phyloP scores from a whole-genome alignment of 1,140 invertebrate genomes.

The Nephila pilipes region DNA sequence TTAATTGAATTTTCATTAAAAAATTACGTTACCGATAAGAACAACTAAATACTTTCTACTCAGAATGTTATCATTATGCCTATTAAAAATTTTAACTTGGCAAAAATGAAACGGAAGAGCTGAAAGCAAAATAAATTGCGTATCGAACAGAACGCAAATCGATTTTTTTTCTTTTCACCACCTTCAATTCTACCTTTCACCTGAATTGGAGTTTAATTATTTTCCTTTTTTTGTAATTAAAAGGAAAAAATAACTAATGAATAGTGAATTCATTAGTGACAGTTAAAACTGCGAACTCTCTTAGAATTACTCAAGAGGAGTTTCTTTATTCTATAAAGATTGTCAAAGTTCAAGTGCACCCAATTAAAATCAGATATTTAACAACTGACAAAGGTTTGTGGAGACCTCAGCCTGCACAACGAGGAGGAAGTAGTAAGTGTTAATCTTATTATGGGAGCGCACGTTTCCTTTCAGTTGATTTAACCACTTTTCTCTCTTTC shows the following conservation, averaged over 20 bases:
- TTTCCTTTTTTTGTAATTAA: conserved; percentile 22
- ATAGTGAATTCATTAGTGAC: conserved; percentile 30
- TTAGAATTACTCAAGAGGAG: conserved; percentile 3
- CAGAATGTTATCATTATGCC: background rate
- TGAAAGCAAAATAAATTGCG: background rate
- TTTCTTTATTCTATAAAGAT: conserved; percentile 24
- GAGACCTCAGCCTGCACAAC: background rate
- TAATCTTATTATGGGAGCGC: background rate
- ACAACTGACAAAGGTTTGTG: background rate
- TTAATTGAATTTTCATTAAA: background rate
- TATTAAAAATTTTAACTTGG: background rate
- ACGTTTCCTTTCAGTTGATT: conserved; percentile 17
- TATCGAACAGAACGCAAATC: background rate
- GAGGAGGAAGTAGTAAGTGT: conserved; percentile 9
- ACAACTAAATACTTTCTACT: background rate
- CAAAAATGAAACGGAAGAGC: background rate
- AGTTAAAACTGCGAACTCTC: conserved; percentile 24
- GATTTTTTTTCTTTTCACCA: background rate
- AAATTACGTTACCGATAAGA: background rate
- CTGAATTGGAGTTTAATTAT: conserved; percentile 11
- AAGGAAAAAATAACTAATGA: conserved; percentile 3
- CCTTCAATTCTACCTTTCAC: background rate
- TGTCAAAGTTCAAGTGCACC: conserved; percentile 21
- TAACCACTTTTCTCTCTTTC: background rate
- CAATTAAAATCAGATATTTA: conserved; percentile 28